Percentiles rank a stretch among this genome's conserved stretches.
Conservation (phyloP, 2,888 invertebrate species). For the Agrotis puta region DNA sequence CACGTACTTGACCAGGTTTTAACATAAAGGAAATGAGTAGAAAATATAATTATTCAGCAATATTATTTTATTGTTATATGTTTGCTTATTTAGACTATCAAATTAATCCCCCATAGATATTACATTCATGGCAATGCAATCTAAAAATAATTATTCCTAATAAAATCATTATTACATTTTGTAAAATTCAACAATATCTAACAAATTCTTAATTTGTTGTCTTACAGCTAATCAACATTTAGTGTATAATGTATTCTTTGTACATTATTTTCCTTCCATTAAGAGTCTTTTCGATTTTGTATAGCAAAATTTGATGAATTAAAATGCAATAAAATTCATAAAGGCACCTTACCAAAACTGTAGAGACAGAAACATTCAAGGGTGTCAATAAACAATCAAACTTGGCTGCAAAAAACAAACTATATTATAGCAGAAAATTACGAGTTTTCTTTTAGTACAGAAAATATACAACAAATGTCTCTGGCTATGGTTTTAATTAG, state of each 20-base stretch:
- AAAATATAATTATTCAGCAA: slow-evolving; percentile 43
- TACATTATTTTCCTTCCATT: slow-evolving; percentile 74
- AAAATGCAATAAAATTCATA: slow-evolving; percentile 30
- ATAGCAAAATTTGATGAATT: slow-evolving; percentile 42
- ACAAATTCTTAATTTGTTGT: slow-evolving; percentile 77
- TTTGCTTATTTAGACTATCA: slow-evolving; percentile 74
- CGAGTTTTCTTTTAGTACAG: background rate
- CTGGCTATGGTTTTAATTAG: slow-evolving; percentile 28
- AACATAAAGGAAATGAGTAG: background rate
- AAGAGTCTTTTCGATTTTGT: slow-evolving; percentile 49
- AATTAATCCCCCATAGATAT: slow-evolving; percentile 78
- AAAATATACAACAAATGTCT: slow-evolving; percentile 1
- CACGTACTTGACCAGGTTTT: too few relatives aligned
- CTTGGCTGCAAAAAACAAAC: slow-evolving; percentile 27
- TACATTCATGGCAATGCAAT: slow-evolving; percentile 79
- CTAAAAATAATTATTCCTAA: slow-evolving; percentile 75
- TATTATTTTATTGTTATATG: slow-evolving; percentile 66
- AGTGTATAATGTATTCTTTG: slow-evolving; percentile 77
- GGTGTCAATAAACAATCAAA: slow-evolving; percentile 22
- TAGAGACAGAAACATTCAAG: slow-evolving; percentile 30
- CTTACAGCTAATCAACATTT: slow-evolving; percentile 78
- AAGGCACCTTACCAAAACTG: slow-evolving; percentile 33
- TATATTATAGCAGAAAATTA: too few relatives aligned
- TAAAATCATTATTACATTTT: slow-evolving; percentile 75
- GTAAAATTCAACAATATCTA: slow-evolving; percentile 82